Percentiles rank a stretch among this genome's conserved stretches.
Conservation (phyloP, 2,797 vertebrate species). For the Carcharodon carcharias region DNA sequence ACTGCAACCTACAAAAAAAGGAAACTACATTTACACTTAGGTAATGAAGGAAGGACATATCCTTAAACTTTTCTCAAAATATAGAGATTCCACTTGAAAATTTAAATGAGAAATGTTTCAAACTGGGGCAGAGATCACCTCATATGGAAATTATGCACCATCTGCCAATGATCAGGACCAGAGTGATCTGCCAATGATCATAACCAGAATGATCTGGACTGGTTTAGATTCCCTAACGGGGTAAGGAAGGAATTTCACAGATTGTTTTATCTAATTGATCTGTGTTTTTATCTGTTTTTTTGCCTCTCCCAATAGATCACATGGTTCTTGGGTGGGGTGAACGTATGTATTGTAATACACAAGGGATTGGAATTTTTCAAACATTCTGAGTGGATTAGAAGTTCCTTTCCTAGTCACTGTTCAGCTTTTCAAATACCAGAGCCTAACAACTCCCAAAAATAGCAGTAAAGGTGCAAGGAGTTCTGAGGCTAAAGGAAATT, state of each 20-base stretch:
- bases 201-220: background rate
- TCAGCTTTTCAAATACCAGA: background rate
- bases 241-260: background rate
- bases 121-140: background rate
- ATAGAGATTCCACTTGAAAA: background rate
- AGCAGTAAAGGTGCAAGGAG: background rate
- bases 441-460: background rate
- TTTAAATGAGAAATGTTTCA: background rate
- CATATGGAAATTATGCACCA: background rate
- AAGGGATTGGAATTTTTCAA: background rate
- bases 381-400: background rate
- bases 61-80: background rate
- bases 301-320: background rate
- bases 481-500: background rate
- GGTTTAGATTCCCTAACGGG: background rate
- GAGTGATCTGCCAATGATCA: background rate
- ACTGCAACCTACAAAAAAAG: background rate
- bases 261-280: background rate
- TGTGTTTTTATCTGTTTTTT: background rate
- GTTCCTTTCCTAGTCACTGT: background rate
- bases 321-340: background rate
- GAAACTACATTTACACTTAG: background rate
- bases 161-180: background rate
- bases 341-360: background rate
- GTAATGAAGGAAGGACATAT: background rate